Base-by-base conservation (phyloP, 2,888 invertebrate genomes). In the Eurytoma adleriae region DNA sequence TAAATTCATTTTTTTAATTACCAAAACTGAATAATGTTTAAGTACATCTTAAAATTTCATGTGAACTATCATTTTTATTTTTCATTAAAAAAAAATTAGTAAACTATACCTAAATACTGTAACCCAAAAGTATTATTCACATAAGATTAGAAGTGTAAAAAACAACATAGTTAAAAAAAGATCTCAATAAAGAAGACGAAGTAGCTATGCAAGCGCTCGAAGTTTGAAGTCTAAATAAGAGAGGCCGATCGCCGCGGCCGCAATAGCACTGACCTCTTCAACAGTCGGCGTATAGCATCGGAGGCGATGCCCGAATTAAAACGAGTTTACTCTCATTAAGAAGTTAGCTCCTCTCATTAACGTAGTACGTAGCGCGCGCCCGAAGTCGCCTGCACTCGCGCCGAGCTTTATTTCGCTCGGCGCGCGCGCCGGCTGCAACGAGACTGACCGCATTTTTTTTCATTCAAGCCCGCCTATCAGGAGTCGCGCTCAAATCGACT, bases 321-420 rank as follows among this genome's bases (percentile, higher is more conserved):
- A 78, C 72, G 78, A 78, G 72, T 78, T 78, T 78, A 78, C 54
- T 78, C 68, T 78, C 72, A 78, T 78, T 78, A 78, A 54, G 73
- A 24, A 72, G 68, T 27, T 64, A 64, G 62, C 27, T 40, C 56
- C 64, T 27, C 64, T 77, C 62, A 77, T 77, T 77, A 77, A 77
- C 76, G 50, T 50, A 18, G 50, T 50, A 18, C 27, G 30, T 62
- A 62, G 7, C 57, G 7, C 54, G 50, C 20, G 24, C 14, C 16
- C 67, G 52, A 67, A 69, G 13, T 69, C 20, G 4, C 12, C 27
- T 40, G 40, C 40, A 40, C 40, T 40, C 40, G 40, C 40, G 40
- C 7, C 7, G 40, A 40, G 40, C 40, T 40, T 40, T 40, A 40
- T 10, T 40, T 40, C 40, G 56, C 48, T 50, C 40, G 16, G 13